phyloP scores from a whole-genome alignment of 1,140 invertebrate genomes.

The Drosophila serrata region DNA sequence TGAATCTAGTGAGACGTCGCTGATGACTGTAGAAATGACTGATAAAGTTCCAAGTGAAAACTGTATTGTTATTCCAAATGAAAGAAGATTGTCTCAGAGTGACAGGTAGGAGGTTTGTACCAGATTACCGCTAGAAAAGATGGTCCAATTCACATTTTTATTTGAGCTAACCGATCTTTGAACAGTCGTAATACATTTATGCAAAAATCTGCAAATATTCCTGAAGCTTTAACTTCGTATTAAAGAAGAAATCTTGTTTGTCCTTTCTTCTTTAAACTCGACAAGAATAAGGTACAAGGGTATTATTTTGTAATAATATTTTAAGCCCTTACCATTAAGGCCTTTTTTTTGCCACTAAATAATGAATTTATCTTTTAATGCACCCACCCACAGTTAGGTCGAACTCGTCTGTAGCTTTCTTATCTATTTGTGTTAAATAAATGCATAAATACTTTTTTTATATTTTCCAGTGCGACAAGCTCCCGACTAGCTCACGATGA shows the following conservation, averaged over 20 bases:
- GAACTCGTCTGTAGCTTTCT: not conserved
- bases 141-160: too few species aligned
- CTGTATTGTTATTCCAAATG: slow-evolving; percentile 55
- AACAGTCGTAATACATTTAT: too few species aligned
- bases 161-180: too few species aligned
- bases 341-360: too few species aligned
- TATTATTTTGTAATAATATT: not conserved
- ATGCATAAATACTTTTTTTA: not conserved
- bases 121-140: too few species aligned
- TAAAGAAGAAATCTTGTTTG: too few species aligned
- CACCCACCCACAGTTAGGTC: not conserved
- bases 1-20: slow-evolving; percentile 3
- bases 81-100: slow-evolving; percentile 45
- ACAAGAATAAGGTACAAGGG: not conserved
- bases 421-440: slow-evolving; percentile 2
- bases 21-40: slow-evolving; percentile 8
- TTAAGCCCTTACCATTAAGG: too few species aligned
- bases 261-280: not conserved
- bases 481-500: slow-evolving; percentile 3
- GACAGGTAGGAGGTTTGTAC: slow-evolving; percentile 18
- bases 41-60: slow-evolving; percentile 33
- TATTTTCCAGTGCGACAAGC: not conserved
- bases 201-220: too few species aligned
- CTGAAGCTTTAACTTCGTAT: too few species aligned
- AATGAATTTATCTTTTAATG: too few species aligned